Conservation (phyloP, 2,888 invertebrate genomes). For the Scaptomyza polygonia region DNA sequence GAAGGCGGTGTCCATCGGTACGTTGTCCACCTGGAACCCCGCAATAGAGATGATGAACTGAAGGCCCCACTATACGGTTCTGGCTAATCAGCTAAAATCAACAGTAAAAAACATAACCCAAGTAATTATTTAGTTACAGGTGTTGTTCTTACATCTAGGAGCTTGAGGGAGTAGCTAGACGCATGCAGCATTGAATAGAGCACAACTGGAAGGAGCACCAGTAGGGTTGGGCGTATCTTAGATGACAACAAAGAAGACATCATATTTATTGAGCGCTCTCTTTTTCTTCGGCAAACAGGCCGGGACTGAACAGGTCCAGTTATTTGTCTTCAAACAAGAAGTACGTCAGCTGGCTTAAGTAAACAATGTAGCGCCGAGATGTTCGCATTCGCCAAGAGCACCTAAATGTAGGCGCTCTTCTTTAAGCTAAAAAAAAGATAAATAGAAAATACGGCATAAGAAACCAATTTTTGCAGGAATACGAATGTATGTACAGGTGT, state of each 20-base stretch:
- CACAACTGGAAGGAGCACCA: slow-evolving; percentile 95
- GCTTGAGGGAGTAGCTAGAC: slow-evolving; percentile 94
- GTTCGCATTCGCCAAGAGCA: slow-evolving; percentile 96
- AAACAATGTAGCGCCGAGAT: slow-evolving; percentile 92
- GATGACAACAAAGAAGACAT: slow-evolving; percentile 98
- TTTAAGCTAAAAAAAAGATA: slow-evolving; percentile 87
- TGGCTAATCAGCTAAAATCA: slow-evolving; percentile 92
- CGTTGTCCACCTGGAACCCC: slow-evolving; percentile 94
- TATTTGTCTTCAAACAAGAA: slow-evolving; percentile 91
- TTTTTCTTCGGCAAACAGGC: slow-evolving; percentile 90
- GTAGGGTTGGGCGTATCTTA: slow-evolving; percentile 93
- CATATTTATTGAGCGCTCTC: slow-evolving; percentile 86
- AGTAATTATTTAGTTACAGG: background rate
- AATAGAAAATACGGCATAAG: background rate
- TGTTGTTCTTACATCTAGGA: slow-evolving; percentile 92
- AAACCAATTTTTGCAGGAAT: background rate
- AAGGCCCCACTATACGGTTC: slow-evolving; percentile 94
- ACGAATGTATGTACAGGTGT: background rate
- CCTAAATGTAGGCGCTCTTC: slow-evolving; percentile 94
- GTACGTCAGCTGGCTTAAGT: slow-evolving; percentile 95
- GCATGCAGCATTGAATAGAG: slow-evolving; percentile 97
- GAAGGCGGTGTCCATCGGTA: slow-evolving; percentile 95
- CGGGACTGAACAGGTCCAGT: slow-evolving; percentile 85
- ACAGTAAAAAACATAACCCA: slow-evolving; percentile 1
- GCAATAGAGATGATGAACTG: slow-evolving; percentile 93